Percentiles rank a stretch among this genome's conserved stretches.
These are phyloP conservation scores for Phrixothrix hirtus DNA, from an alignment of 2,888 invertebrate species.

Conservation along the genomic window DNA sequence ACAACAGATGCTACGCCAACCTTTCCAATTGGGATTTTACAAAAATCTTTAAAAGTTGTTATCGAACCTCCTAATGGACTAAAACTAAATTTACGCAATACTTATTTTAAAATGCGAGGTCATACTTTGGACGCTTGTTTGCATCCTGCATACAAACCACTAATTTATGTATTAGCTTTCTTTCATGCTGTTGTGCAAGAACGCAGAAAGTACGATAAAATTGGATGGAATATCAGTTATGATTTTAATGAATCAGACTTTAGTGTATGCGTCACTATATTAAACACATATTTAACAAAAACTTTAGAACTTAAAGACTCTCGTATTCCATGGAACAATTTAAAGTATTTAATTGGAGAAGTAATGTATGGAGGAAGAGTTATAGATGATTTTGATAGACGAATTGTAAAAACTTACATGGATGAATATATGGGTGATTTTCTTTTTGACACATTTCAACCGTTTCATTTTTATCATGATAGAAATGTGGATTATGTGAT, in stretches of 20 bases:
- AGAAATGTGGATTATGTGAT: constrained; percentile 75
- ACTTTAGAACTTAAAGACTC: constrained; percentile 62
- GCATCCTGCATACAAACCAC: constrained; percentile 77
- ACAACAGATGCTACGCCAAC: constrained; percentile 86
- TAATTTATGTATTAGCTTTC: constrained; percentile 87
- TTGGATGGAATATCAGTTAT: constrained; percentile 93
- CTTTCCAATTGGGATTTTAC: constrained; percentile 89
- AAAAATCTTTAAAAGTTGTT: constrained; percentile 74
- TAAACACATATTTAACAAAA: constrained; percentile 82
- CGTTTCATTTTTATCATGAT: constrained; percentile 86
- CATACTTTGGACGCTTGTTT: constrained; percentile 72
- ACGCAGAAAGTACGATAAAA: constrained; percentile 88
- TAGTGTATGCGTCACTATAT: constrained; percentile 82
- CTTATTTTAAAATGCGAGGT: constrained; percentile 83
- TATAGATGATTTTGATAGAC: constrained; percentile 88
- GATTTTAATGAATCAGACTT: constrained; percentile 95
- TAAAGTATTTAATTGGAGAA: constrained; percentile 92
- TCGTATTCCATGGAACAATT: constrained; percentile 84
- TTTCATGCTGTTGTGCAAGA: constrained; percentile 94
- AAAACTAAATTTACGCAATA: constrained; percentile 85
- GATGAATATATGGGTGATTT: constrained; percentile 95
- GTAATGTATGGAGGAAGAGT: constrained; percentile 96
- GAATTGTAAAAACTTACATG: constrained; percentile 86
- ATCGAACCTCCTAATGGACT: constrained; percentile 91
- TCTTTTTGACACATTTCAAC: constrained; percentile 87